Percentiles rank a stretch among this genome's conserved stretches.
phyloP scores from a whole-genome alignment of 1,140 invertebrate species.

The Conus ventricosus region DNA sequence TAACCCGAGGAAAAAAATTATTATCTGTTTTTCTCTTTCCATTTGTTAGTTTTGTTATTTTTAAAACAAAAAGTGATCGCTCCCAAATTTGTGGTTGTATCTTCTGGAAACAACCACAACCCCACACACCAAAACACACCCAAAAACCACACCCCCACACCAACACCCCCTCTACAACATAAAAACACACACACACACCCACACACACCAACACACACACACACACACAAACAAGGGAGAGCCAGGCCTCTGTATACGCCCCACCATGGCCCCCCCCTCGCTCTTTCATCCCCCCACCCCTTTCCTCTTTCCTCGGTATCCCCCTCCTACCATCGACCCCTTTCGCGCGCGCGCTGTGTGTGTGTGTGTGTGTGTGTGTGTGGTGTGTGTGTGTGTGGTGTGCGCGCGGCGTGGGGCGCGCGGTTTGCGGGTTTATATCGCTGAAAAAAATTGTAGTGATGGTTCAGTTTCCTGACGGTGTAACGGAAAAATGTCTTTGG shows the following conservation, averaged over 20 bases:
- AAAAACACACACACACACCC: background rate
- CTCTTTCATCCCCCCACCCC: too few relatives aligned
- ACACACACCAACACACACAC: background rate
- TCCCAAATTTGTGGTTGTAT: too few relatives aligned
- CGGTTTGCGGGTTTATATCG: background rate
- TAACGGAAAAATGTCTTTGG: background rate
- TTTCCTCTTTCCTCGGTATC: background rate
- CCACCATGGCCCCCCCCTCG: too few relatives aligned
- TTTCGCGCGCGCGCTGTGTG: background rate
- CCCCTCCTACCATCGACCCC: background rate
- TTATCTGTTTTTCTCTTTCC: too few relatives aligned
- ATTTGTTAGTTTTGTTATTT: too few relatives aligned
- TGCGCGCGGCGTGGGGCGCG: background rate
- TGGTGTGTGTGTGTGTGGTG: slow-evolving; percentile 8
- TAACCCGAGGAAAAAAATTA: too few relatives aligned
- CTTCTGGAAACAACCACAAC: background rate
- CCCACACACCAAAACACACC: background rate
- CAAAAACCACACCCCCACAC: background rate
- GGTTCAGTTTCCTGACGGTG: background rate
- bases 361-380: slow-evolving; percentile 10
- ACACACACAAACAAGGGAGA: too few relatives aligned
- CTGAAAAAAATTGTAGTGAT: background rate
- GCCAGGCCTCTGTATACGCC: too few relatives aligned
- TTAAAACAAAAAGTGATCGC: too few relatives aligned
- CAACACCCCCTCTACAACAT: too few relatives aligned